Base-by-base conservation (phyloP, 64 coral and sea anemone species). In the Catalaphyllia jardinei region DNA sequence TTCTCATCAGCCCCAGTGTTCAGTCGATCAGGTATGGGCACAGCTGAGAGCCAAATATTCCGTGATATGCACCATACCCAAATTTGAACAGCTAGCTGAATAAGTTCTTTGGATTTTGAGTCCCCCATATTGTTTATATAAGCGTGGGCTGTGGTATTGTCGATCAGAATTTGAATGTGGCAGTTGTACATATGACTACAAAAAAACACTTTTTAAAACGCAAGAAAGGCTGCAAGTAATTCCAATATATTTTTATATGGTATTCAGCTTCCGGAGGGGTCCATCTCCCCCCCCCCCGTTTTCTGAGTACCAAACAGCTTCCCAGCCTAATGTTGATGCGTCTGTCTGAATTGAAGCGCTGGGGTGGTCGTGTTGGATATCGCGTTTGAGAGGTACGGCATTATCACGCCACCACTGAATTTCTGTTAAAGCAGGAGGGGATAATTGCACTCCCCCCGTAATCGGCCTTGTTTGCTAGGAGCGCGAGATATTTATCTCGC, bases 1-100 rank as follows among this genome's bases (percentile, higher is more conserved):
- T 80, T 80, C 35, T 90, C 69, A 64, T 91, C 79, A 46, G 89
- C 89, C 4, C 50, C 89, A 59, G 57, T 49, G 65, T 86, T 91
- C 6, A 83, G 24, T 39, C 85, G 84, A 31, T 71, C 89, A 38
- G 80, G 22, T 31, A 91, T 83, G 42, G 85, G 80, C 24, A 75
- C 79, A 50, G 89, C 79, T 27, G 89, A 91, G 38, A 86, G 49
- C 79, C 79, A 91, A 31, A 91, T 57, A 33, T 91, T 78, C 15
- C 89, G 42, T 16, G 15, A 19, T 22, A 91, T 91, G 55, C 89
- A 91, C 89, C 89, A 91, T 24, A 86, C 71, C 89, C 89, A 91
- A 39, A 92, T 77, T 65, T 77, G 31, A 62, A 69, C 55, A 18
- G 90, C 81, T n/a, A 92, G n/a, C 28, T 64, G 29, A 25, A 86